These are phyloP conservation scores for Tiliqua scincoides DNA, from an alignment of 2,113 vertebrate species.

Conservation along the genomic window DNA sequence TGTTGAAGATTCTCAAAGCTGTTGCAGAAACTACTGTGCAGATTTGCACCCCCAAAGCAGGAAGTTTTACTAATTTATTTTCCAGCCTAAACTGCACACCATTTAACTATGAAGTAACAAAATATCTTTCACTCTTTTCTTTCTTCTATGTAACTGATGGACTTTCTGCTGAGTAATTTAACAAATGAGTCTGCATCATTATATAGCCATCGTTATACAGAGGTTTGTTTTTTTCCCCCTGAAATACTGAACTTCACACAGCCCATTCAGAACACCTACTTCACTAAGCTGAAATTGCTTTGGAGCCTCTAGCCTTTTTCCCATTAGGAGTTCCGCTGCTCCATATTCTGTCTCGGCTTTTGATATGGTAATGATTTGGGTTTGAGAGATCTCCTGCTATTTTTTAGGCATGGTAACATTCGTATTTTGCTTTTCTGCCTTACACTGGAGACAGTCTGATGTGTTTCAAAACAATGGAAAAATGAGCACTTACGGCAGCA, in stretches of 20 bases:
- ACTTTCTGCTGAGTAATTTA: slow-evolving; percentile 15
- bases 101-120: neutral
- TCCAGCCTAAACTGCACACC: neutral
- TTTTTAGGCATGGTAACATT: neutral
- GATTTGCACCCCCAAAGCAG: neutral
- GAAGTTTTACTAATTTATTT: neutral
- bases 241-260: neutral
- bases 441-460: neutral
- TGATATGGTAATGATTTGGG: slow-evolving; percentile 5
- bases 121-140: neutral
- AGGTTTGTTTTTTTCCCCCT: no score
- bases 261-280: neutral
- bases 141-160: neutral
- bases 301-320: slow-evolving; percentile 1
- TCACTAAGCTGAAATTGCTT: neutral
- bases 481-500: neutral
- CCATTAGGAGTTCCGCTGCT: neutral
- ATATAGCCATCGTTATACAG: neutral
- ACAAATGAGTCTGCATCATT: neutral
- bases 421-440: neutral
- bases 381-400: neutral
- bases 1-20: neutral
- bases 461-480: neutral
- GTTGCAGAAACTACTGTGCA: neutral
- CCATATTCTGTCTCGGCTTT: slow-evolving; percentile 1